Evolutionary conservation across 37 sponge, comb jelly and placozoan species (phyloP), one percentile per base, ranked within the genome.

Genomic region (Halichondria panicea): DNA sequence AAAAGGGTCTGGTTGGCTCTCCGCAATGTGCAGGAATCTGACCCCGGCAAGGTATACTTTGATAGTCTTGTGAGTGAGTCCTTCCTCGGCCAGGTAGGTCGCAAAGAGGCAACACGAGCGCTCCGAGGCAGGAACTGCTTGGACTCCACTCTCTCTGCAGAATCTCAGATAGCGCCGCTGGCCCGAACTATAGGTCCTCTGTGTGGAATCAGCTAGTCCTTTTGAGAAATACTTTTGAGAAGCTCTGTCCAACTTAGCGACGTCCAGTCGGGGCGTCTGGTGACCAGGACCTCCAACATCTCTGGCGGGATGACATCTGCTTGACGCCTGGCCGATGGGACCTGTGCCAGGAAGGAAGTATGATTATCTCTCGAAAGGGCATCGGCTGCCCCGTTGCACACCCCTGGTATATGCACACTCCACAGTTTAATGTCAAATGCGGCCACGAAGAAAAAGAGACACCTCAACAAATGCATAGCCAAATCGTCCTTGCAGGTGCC

Each of bases 221-320:
- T 76, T 74, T 40, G 39, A 1, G 58, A 74, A 74, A 30, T 38
- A 57, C 43, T 36, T 12, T 25, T 5, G 22, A 48, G 55, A 65
- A 15, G 37, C 32, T 56, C 18, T 8, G 25, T 80, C 87, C 91
- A 85, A 37, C 7, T 33, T 38, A 25, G 34, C 22, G 91, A 90
- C 5, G 81, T 55, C 87, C 91, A 85, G 68, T 85, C 82, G 21
- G 55, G 60, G 35, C 63, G 53, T 24, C 55, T 59, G 40, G 55
- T 18, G 48, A 88, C 33, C 24, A 88, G 55, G 39, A 36, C 66
- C 68, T 58, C 62, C 52, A 75, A 27, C 2, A 58, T 38, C 34
- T 32, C 22, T 24, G 48, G 1, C 4, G 69, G 76, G 4, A 60
- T 43, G 45, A 2, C 0, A 2, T 69, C 31, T 34, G 52, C 35